phyloP scores from a whole-genome alignment of 2,113 vertebrate species.

The Bothrops jararaca region DNA sequence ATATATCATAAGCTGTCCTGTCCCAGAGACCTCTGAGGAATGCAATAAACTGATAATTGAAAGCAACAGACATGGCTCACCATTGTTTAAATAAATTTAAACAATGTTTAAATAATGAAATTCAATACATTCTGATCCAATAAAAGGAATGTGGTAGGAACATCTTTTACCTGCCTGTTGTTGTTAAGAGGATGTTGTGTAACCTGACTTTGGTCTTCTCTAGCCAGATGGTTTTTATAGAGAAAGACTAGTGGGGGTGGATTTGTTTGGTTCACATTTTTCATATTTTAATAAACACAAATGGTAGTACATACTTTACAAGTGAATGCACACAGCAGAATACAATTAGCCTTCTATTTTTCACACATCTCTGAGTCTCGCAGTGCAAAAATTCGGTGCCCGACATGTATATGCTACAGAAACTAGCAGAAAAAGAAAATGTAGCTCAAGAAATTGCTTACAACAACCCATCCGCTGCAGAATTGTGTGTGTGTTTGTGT shows the following conservation, averaged over 20 bases:
- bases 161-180: not conserved
- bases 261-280: not conserved
- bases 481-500: not conserved
- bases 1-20: not conserved
- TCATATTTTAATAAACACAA: not conserved
- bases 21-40: not conserved
- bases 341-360: not conserved
- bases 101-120: not conserved
- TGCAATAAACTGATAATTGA: constrained; percentile 4
- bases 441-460: not conserved
- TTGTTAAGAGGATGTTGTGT: not conserved
- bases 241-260: fast-evolving
- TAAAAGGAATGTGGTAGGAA: not conserved
- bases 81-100: not conserved
- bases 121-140: not conserved
- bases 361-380: not conserved
- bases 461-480: not conserved
- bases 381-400: not conserved
- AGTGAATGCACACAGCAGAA: not conserved
- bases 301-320: not conserved
- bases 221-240: not conserved
- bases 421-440: not conserved
- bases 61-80: not conserved
- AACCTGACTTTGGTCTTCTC: not conserved
- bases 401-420: not conserved